Percentiles rank a stretch among this genome's conserved stretches.
phyloP scores from a whole-genome alignment of 2,113 vertebrate genomes.

The Nematolebias whitei region DNA sequence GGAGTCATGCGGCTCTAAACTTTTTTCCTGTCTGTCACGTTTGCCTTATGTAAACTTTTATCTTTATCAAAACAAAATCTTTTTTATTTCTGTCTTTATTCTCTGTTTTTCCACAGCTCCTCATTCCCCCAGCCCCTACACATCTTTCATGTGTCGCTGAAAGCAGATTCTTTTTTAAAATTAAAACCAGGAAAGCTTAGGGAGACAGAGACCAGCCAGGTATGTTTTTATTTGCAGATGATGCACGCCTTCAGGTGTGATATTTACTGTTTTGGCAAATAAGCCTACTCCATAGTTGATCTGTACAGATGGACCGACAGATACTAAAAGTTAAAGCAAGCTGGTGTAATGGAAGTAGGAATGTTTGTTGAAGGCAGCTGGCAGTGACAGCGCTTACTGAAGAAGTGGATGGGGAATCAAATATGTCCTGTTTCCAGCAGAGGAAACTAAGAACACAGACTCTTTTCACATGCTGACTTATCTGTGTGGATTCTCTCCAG shows the following conservation, averaged over 20 bases:
- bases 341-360: conserved; percentile 7
- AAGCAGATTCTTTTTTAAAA: conserved; percentile 24
- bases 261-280: conserved; percentile 51
- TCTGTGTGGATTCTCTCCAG: not conserved
- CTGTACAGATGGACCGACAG: conserved; percentile 22
- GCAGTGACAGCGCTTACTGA: conserved; percentile 39
- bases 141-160: not conserved
- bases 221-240: conserved; percentile 26
- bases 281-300: conserved; percentile 37
- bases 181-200: conserved; percentile 45
- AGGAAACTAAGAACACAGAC: not conserved
- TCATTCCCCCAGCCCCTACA: not conserved
- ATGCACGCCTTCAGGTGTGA: conserved; percentile 27
- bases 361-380: conserved; percentile 26
- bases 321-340: conserved; percentile 10
- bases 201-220: conserved; percentile 48
- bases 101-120: conserved; percentile 17
- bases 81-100: conserved; percentile 7
- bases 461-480: conserved; percentile 2
- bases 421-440: conserved; percentile 9
- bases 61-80: not conserved
- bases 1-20: too few species aligned
- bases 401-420: conserved; percentile 37
- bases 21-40: conserved; percentile 12
- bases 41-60: not conserved